Evolutionary conservation across 2,113 vertebrate genomes (phyloP).

Genomic region (Seriola aureovittata): DNA sequence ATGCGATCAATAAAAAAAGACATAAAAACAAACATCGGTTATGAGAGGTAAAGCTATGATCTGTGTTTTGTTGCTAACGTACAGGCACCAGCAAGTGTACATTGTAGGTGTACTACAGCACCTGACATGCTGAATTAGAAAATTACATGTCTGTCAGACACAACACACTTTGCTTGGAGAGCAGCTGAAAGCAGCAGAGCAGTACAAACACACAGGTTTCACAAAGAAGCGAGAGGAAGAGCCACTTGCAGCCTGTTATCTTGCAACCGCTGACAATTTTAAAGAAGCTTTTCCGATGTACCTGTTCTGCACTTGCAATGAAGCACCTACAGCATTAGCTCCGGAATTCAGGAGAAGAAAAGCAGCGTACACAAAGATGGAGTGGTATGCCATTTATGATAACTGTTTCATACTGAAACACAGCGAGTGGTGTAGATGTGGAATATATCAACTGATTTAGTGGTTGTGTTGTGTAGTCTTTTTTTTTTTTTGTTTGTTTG

Average conservation of each 20-base stretch:
- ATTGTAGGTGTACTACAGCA: neutral
- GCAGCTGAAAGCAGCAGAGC: slow-evolving; percentile 8
- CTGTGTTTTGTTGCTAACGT: neutral
- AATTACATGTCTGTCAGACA: neutral
- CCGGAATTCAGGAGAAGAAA: neutral
- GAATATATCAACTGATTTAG: neutral
- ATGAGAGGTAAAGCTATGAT: no score
- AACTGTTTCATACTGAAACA: neutral
- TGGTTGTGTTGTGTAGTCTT: neutral
- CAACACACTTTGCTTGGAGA: neutral
- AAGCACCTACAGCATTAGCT: neutral
- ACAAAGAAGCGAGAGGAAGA: neutral
- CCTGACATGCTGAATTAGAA: neutral
- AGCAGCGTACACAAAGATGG: neutral
- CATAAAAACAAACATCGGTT: no score
- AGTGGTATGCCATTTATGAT: neutral
- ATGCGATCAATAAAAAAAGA: no score
- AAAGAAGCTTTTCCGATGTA: slow-evolving; percentile 3
- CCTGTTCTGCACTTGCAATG: neutral
- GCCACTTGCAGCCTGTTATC: slow-evolving; percentile 26
- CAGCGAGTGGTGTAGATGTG: neutral
- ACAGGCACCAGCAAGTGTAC: neutral
- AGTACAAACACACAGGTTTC: neutral
- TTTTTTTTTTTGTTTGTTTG: neutral
- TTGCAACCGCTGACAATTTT: slow-evolving; percentile 16